Conservation (phyloP, 2,888 invertebrate genomes). For the Galerucella calmariensis region DNA sequence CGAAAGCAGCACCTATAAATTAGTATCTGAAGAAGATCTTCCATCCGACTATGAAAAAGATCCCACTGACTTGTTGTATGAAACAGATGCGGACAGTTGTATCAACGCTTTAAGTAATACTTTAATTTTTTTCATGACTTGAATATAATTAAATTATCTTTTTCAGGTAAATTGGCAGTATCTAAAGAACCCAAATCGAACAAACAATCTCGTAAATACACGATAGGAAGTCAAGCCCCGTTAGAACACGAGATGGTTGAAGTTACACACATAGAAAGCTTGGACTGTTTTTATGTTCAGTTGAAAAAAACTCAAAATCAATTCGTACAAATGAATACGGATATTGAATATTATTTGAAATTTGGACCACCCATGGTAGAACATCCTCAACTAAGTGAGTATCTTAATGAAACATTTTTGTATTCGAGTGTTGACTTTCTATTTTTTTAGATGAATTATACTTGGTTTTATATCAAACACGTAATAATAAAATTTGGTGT, state of each 20-base stretch:
- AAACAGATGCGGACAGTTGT: conserved; percentile 42
- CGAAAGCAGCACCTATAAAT: conserved; percentile 33
- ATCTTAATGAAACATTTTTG: background rate
- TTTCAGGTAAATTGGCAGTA: conserved; percentile 1
- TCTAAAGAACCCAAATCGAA: background rate
- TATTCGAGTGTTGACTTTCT: too few relatives aligned
- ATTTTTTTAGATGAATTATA: conserved; percentile 70
- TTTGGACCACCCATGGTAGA: conserved; percentile 46
- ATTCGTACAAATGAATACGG: conserved; percentile 47
- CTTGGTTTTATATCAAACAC: conserved; percentile 66
- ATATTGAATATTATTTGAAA: conserved; percentile 50
- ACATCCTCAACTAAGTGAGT: conserved; percentile 52
- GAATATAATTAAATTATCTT: background rate
- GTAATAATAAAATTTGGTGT: conserved; percentile 70
- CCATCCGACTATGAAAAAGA: conserved; percentile 45
- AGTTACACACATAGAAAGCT: conserved; percentile 55
- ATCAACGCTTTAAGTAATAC: conserved; percentile 39
- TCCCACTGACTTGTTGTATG: conserved; percentile 32
- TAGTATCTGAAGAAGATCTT: conserved; percentile 46
- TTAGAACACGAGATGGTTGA: conserved; percentile 47
- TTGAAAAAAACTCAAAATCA: conserved; percentile 44
- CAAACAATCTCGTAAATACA: background rate
- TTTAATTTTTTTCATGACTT: background rate
- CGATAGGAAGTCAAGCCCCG: conserved; percentile 10
- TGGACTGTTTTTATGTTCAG: conserved; percentile 56